Percentiles rank a stretch among this genome's conserved stretches.
Conservation (phyloP, 2,888 invertebrate genomes). For the Apocheima hispidaria region DNA sequence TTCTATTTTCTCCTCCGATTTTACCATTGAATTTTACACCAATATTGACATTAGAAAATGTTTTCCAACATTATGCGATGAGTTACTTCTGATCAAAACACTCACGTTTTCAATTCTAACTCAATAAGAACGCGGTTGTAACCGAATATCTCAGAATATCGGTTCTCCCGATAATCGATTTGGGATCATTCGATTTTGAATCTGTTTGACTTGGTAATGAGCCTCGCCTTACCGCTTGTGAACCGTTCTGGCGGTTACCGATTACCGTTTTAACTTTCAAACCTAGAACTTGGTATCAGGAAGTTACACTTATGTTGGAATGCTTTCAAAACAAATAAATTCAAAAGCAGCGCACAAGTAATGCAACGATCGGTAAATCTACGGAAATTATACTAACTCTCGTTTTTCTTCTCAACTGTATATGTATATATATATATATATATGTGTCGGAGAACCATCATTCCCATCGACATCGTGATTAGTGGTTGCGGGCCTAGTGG, state of each 20-base stretch:
- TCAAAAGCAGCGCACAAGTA: neutral
- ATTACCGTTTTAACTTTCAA: slow-evolving; percentile 28
- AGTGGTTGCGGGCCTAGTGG: too few species aligned
- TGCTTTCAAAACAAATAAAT: neutral
- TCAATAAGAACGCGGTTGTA: slow-evolving; percentile 24
- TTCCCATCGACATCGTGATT: too few species aligned
- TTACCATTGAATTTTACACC: neutral
- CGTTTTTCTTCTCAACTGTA: too few species aligned
- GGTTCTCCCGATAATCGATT: slow-evolving; percentile 45
- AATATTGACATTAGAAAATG: neutral
- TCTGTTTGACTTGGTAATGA: slow-evolving; percentile 57
- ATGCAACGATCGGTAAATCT: too few species aligned
- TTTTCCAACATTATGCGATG: slow-evolving; percentile 8
- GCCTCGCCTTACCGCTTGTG: slow-evolving; percentile 42
- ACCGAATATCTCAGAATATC: slow-evolving; percentile 27
- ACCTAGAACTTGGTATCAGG: neutral
- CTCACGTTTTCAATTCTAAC: slow-evolving; percentile 30
- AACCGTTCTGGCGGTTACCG: slow-evolving; percentile 5
- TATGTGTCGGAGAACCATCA: too few species aligned
- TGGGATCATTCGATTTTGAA: slow-evolving; percentile 42
- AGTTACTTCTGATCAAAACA: slow-evolving; percentile 27
- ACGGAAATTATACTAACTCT: too few species aligned
- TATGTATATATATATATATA: too few species aligned
- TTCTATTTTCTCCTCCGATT: neutral
- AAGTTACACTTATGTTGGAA: too few species aligned